Evolutionary conservation across 2,888 invertebrate species (phyloP), one percentile per base, ranked within the genome.

Genomic region (Eristalis pertinax): DNA sequence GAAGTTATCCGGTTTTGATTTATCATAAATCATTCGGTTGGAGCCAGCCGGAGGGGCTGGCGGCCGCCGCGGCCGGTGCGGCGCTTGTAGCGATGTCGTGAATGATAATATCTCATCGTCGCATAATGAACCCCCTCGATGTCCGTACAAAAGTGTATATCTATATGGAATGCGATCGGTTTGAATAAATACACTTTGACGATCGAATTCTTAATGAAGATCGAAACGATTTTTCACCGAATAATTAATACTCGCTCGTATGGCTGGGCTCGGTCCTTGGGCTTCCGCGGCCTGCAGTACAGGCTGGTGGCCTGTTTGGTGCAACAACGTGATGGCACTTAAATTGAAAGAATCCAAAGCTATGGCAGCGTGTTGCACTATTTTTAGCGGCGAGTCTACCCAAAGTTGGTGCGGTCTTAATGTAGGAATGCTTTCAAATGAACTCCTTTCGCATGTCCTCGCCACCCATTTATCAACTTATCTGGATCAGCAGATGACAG

Each of bases 71-170:
- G 32, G 32, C 32, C 58, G 58, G 65, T 2, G 56, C 65, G 69
- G 85, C 73, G 60, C 73, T 78, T 82, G 68, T 38, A 72, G 58
- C 81, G 86, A 83, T 86, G 83, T 67, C 68, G 78, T 70, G 24
- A 72, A 83, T 78, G 86, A 86, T 86, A 86, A 86, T 86, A 86
- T 86, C 86, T 84, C 87, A 87, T 87, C 87, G 79, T 87, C 87
- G 87, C 79, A 87, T 87, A 87, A 87, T 84, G 87, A 87, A 84
- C 84, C 87, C 84, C 87, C 87, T 80, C 83, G 87, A 79, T 58
- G 86, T 69, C 85, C 69, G 65, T 50, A 63, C 60, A 63, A 58
- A 19, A 10, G 26, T 38, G 70, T 60, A 26, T 38, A 73, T 67
- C 77, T 82, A 68, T 60, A 77, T 72, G 86, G 86, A 87, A 85